These are phyloP conservation scores for Trissolcus basalis DNA, from an alignment of 1,140 invertebrate species.

Conservation along the genomic window DNA sequence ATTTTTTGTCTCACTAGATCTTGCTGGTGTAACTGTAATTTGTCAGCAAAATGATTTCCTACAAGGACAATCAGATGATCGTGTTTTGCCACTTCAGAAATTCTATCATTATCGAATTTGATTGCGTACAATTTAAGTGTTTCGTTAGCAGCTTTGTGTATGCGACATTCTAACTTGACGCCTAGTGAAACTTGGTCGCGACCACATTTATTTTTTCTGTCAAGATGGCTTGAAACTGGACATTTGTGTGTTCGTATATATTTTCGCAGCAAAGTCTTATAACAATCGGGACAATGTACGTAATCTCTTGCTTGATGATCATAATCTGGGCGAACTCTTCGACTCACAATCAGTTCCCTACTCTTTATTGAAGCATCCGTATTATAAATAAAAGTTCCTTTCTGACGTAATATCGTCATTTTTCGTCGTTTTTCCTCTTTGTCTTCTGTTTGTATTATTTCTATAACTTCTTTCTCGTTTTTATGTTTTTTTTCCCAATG, in stretches of 20 bases:
- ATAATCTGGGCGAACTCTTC: neutral
- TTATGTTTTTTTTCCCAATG: neutral
- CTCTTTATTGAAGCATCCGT: neutral
- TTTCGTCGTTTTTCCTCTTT: no score
- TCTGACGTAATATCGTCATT: neutral
- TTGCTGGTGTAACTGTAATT: conserved; percentile 7
- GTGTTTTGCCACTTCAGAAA: neutral
- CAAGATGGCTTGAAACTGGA: neutral
- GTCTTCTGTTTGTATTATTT: no score
- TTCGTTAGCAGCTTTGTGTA: neutral
- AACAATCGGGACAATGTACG: neutral
- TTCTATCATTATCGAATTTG: conserved; percentile 1
- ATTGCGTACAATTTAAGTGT: neutral
- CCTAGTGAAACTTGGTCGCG: neutral
- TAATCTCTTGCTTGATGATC: neutral
- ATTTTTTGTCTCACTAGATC: conserved; percentile 10
- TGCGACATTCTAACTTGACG: neutral
- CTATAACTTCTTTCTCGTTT: no score
- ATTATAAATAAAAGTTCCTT: neutral
- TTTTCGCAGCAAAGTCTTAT: neutral
- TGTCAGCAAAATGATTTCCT: conserved; percentile 10
- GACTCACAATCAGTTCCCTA: neutral
- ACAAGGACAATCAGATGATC: conserved; percentile 1
- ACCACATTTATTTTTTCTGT: neutral
- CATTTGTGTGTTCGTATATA: neutral